Evolutionary conservation across 2,113 vertebrate genomes (phyloP).

Genomic region (Genyomyrus donnyi): DNA sequence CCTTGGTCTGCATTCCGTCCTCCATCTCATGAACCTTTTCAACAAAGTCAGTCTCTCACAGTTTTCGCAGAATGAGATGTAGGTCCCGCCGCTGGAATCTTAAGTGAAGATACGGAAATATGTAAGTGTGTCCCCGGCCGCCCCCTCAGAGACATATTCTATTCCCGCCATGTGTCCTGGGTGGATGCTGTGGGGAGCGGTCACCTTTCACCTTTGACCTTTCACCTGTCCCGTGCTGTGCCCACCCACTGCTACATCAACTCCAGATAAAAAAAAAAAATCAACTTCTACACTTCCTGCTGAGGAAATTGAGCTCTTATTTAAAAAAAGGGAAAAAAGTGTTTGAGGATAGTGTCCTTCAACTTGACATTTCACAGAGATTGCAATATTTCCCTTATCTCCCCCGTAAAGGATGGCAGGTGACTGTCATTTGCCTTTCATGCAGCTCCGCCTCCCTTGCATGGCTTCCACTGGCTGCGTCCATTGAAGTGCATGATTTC

Average conservation of each 20-base stretch:
- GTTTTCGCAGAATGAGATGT: background rate
- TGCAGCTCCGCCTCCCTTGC: background rate
- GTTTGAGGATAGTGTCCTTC: constrained; percentile 10
- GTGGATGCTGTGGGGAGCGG: too few relatives aligned
- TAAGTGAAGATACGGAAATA: constrained; percentile 1
- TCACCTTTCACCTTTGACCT: background rate
- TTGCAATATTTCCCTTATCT: constrained; percentile 9
- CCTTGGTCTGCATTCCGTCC: background rate
- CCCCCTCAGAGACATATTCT: background rate
- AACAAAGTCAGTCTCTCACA: background rate
- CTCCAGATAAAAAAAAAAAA: background rate
- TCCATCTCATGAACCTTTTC: background rate
- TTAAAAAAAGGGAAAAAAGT: background rate
- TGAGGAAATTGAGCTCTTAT: background rate
- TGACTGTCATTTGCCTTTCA: constrained; percentile 14
- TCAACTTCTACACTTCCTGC: background rate
- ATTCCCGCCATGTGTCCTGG: background rate
- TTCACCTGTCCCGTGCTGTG: background rate
- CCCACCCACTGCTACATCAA: background rate
- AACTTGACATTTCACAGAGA: background rate
- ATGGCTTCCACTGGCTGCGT: background rate
- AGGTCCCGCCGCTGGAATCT: background rate
- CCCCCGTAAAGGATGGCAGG: background rate
- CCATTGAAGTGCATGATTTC: background rate
- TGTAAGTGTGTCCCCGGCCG: background rate